Percentiles rank a stretch among this genome's conserved stretches.
Conservation (phyloP, 2,888 invertebrate genomes). For the Conistra vaccinii region DNA sequence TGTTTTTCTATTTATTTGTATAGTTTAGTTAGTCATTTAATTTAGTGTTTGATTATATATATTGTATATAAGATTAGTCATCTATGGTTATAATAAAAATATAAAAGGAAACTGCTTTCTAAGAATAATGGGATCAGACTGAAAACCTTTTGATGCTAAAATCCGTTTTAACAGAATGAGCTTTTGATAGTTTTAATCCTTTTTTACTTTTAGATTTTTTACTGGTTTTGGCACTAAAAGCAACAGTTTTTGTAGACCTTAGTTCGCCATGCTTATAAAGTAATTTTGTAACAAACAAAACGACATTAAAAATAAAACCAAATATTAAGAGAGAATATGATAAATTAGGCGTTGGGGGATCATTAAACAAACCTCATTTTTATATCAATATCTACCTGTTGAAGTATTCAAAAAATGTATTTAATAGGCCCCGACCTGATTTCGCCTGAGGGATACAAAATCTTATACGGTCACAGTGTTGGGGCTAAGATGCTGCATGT, state of each 20-base stretch:
- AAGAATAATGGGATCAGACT: not conserved
- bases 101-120: no score
- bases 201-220: not conserved
- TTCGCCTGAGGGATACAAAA: slow-evolving; percentile 71
- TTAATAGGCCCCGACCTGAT: slow-evolving; percentile 74
- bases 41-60: no score
- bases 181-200: not conserved
- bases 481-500: slow-evolving; percentile 73
- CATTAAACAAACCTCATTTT: slow-evolving; percentile 76
- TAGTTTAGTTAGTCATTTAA: no score
- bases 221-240: not conserved
- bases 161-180: not conserved
- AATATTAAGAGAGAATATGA: slow-evolving; percentile 73
- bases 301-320: slow-evolving; percentile 61
- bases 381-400: slow-evolving; percentile 70
- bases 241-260: not conserved
- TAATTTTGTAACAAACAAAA: slow-evolving; percentile 51
- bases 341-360: slow-evolving; percentile 73
- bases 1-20: no score
- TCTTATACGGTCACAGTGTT: slow-evolving; percentile 29
- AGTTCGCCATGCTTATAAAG: slow-evolving; percentile 1
- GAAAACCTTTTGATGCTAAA: not conserved
- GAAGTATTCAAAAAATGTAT: slow-evolving; percentile 75
- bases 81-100: no score
- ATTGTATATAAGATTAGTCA: no score